phyloP scores from a whole-genome alignment of 2,797 vertebrate species.

The Ptychadena robeensis region DNA sequence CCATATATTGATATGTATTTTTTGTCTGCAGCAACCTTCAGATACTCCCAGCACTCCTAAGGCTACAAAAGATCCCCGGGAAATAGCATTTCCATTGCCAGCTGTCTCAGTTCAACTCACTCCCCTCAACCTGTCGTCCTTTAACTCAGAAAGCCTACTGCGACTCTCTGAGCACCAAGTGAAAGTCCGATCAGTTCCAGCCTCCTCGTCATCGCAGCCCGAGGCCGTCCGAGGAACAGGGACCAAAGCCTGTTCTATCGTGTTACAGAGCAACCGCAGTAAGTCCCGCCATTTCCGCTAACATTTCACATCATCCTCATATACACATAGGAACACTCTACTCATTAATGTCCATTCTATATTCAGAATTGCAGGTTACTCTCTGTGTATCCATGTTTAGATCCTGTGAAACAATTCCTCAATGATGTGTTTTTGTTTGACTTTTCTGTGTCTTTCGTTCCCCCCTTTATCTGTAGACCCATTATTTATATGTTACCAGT shows the following conservation, averaged over 20 bases:
- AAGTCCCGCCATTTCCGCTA: constrained; percentile 56
- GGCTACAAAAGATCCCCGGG: constrained; percentile 86
- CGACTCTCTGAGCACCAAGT: constrained; percentile 71
- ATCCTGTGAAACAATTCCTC: background rate
- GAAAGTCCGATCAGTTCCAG: constrained; percentile 77
- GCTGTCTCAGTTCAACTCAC: constrained; percentile 70
- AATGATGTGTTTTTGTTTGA: background rate
- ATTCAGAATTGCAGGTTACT: background rate
- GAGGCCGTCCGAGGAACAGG: constrained; percentile 67
- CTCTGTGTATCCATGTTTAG: background rate
- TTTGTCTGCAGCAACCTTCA: constrained; percentile 76
- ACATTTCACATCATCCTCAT: background rate
- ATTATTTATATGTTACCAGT: background rate
- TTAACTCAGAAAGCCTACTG: constrained; percentile 67
- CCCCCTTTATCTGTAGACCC: background rate
- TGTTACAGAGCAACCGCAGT: constrained; percentile 76
- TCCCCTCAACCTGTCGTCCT: constrained; percentile 67
- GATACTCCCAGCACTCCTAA: constrained; percentile 92
- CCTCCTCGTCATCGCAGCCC: constrained; percentile 64
- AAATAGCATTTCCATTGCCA: constrained; percentile 85
- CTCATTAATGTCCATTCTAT: background rate
- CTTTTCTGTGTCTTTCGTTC: background rate
- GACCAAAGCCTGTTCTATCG: constrained; percentile 68
- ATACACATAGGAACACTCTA: background rate
- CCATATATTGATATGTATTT: constrained; percentile 35